Base-by-base conservation (phyloP, 1,140 invertebrate genomes). In the Limonius californicus region DNA sequence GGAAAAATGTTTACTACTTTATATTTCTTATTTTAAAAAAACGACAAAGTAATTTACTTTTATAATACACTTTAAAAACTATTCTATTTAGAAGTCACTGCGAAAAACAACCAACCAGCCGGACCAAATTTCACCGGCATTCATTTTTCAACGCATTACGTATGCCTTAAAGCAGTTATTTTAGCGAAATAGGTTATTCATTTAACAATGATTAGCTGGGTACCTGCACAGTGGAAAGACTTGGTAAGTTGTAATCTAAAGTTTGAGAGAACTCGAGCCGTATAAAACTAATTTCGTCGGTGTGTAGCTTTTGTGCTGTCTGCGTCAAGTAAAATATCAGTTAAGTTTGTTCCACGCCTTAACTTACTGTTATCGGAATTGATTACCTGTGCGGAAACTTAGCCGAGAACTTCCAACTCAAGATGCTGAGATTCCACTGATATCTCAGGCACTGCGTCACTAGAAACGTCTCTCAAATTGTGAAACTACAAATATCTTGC, bases 361-460 rank as follows among this genome's bases (percentile, higher is more conserved):
- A 50, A 50, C 45, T 50, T 50, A 50, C 45, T 50, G 45, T 50
- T 50, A 50, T 50, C 45, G 45, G 45, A 50, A 50, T 50, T 50
- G 45, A 50, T 50, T 50, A 50, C 45, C 45, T 50, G 45, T 50
- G 45, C 45, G 45, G 45, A 50, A 50, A 50, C 45, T 50, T 50
- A 50, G 45, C 45, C 14, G 7, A 21, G 20, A 50, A 50, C 8
- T 50, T 50, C 45, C 19, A 50, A 50, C 45, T 50, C 16, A 9
- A 50, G 45, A 50, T 50, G 45, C 45, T 50, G 45, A 50, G 45
- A 50, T 50, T 50, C 20, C 45, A 50, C 16, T 50, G 45, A 50
- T 50, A 50, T 50, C 45, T 50, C 16, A 39, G 35, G n/a, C 35
- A 39, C 35, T 39, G n/a, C n/a, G 8, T 39, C 35, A 39, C 8